phyloP scores from a whole-genome alignment of 2,113 vertebrate genomes.

The Psephotus haematonotus region DNA sequence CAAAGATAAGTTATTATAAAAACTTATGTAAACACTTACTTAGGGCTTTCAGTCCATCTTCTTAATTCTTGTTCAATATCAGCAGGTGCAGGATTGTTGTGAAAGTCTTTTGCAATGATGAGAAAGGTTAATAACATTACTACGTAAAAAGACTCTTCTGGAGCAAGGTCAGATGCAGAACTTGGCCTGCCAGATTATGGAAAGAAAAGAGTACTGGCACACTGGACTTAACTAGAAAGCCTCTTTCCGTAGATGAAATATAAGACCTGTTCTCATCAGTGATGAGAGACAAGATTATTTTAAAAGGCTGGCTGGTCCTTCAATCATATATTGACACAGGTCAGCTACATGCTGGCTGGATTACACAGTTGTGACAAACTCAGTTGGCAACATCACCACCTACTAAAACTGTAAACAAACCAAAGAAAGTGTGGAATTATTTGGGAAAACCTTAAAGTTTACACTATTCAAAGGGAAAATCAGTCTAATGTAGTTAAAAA shows the following conservation, averaged over 20 bases:
- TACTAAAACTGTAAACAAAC: background rate
- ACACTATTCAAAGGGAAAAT: background rate
- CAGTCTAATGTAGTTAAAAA: background rate
- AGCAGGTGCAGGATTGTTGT: background rate
- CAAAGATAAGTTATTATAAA: background rate
- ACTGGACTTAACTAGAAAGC: background rate
- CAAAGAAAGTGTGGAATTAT: background rate
- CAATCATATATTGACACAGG: background rate
- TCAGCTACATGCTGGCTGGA: background rate
- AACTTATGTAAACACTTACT: background rate
- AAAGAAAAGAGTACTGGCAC: background rate
- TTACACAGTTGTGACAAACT: background rate
- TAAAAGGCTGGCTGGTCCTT: background rate
- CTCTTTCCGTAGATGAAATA: background rate
- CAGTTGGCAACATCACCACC: background rate
- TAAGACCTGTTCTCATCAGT: background rate
- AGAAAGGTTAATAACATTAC: background rate
- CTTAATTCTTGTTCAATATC: background rate
- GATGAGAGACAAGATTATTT: background rate
- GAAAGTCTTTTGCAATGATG: background rate
- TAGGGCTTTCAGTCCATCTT: background rate
- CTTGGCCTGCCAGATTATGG: background rate
- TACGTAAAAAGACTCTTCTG: background rate
- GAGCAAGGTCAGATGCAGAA: background rate
- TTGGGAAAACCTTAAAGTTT: background rate